phyloP scores from a whole-genome alignment of 2,113 vertebrate species.

The Carassius auratus region DNA sequence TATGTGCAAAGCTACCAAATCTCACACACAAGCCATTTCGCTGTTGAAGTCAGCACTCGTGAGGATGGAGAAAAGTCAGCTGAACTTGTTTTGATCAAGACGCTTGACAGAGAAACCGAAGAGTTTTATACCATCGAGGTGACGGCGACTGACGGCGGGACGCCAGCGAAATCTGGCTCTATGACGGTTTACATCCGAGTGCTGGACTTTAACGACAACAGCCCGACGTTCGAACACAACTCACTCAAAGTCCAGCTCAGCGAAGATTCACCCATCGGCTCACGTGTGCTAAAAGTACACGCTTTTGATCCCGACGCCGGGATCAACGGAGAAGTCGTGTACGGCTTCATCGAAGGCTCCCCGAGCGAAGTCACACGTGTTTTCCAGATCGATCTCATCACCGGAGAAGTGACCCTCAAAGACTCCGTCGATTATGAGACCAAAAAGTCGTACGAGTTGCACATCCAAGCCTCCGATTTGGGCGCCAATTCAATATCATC shows the following conservation, averaged over 20 bases:
- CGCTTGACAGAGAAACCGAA: conserved; percentile 75
- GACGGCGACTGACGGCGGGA: conserved; percentile 68
- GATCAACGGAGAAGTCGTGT: conserved; percentile 74
- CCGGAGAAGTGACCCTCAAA: conserved; percentile 72
- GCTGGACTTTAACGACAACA: conserved; percentile 79
- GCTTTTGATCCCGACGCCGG: conserved; percentile 77
- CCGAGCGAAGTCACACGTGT: conserved; percentile 59
- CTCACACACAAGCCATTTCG: conserved; percentile 69
- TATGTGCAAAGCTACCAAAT: conserved; percentile 77
- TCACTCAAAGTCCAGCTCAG: conserved; percentile 72
- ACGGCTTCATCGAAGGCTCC: conserved; percentile 66
- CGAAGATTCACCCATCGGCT: conserved; percentile 73
- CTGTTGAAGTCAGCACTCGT: conserved; percentile 63
- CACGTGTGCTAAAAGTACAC: conserved; percentile 72
- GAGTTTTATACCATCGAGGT: conserved; percentile 71
- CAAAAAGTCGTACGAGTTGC: conserved; percentile 69
- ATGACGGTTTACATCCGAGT: conserved; percentile 71
- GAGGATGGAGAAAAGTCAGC: conserved; percentile 73
- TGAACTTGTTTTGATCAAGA: conserved; percentile 70
- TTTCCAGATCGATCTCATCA: conserved; percentile 71
- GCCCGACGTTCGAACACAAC: conserved; percentile 74
- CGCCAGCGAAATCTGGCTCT: conserved; percentile 62
- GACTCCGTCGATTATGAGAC: conserved; percentile 73
- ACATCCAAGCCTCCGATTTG: conserved; percentile 70
- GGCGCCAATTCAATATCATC: conserved; percentile 68